These are phyloP conservation scores for Drosophila cardini DNA, from an alignment of 1,140 invertebrate genomes.

Conservation along the genomic window DNA sequence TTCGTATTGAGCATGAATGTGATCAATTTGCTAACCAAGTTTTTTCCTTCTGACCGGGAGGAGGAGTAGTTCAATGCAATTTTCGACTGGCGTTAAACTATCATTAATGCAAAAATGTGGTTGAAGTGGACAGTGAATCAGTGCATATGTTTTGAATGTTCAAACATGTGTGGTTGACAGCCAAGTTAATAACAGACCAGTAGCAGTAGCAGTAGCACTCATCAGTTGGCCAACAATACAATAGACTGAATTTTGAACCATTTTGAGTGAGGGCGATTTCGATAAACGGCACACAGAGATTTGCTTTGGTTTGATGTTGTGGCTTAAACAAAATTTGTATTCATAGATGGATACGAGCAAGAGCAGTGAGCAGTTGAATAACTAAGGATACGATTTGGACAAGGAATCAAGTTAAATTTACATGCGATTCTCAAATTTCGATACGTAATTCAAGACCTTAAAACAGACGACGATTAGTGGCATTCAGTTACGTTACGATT, in stretches of 20 bases:
- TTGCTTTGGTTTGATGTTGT: slow-evolving; percentile 9
- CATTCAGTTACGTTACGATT: neutral
- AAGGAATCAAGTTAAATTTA: slow-evolving; percentile 21
- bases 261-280: neutral
- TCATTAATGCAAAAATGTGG: slow-evolving; percentile 36
- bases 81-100: neutral
- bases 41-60: no score
- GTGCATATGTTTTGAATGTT: slow-evolving; percentile 20
- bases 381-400: neutral
- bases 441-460: neutral
- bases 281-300: neutral
- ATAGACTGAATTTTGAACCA: neutral
- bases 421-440: slow-evolving; percentile 7
- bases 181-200: slow-evolving; percentile 27
- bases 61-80: no score
- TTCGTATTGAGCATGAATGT: slow-evolving; percentile 2
- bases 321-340: slow-evolving; percentile 24
- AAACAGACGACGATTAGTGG: slow-evolving; percentile 1
- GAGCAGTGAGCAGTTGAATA: neutral
- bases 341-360: neutral
- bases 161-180: slow-evolving; percentile 35
- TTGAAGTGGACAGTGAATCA: slow-evolving; percentile 18
- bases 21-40: slow-evolving; percentile 18
- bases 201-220: neutral
- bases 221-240: neutral